Conservation (phyloP, 2,113 vertebrate species). For the Machaerirhynchus nigripectus region DNA sequence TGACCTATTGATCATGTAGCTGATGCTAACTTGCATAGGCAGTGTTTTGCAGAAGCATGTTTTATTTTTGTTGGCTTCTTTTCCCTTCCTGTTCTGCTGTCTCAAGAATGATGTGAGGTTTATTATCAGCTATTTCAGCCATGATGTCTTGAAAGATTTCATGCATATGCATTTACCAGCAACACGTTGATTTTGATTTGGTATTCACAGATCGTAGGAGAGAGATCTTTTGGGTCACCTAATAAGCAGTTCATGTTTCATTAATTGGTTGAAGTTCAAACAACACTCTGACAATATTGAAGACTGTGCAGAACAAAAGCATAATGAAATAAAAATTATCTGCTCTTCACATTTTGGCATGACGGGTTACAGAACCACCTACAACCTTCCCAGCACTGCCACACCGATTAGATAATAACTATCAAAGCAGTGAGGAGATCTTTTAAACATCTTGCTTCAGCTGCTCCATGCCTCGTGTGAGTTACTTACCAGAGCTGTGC, state of each 20-base stretch:
- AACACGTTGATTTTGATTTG: conserved; percentile 37
- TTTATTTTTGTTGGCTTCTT: conserved; percentile 32
- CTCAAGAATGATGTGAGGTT: not conserved
- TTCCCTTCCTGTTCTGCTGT: conserved; percentile 16
- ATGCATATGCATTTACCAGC: conserved; percentile 41
- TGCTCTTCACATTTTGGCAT: conserved; percentile 31
- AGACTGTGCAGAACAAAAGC: conserved; percentile 50
- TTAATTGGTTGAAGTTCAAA: conserved; percentile 62
- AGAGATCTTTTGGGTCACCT: conserved; percentile 57
- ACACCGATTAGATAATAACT: not conserved
- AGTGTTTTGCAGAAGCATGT: not conserved
- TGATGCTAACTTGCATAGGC: not conserved
- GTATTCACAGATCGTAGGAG: conserved; percentile 26
- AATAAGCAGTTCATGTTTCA: conserved; percentile 62
- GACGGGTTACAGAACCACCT: conserved; percentile 36
- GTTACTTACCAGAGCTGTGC: not conserved
- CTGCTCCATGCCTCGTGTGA: not conserved
- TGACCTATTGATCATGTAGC: conserved; percentile 20
- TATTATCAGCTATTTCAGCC: conserved; percentile 49
- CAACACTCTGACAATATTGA: conserved; percentile 37
- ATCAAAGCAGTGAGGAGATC: not conserved
- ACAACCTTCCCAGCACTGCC: not conserved
- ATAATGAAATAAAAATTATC: conserved; percentile 59
- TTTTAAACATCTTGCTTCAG: not conserved
- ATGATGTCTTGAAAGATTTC: conserved; percentile 30